These are phyloP conservation scores for Drosophila niveifrons DNA, from an alignment of 2,888 invertebrate genomes.

Conservation along the genomic window DNA sequence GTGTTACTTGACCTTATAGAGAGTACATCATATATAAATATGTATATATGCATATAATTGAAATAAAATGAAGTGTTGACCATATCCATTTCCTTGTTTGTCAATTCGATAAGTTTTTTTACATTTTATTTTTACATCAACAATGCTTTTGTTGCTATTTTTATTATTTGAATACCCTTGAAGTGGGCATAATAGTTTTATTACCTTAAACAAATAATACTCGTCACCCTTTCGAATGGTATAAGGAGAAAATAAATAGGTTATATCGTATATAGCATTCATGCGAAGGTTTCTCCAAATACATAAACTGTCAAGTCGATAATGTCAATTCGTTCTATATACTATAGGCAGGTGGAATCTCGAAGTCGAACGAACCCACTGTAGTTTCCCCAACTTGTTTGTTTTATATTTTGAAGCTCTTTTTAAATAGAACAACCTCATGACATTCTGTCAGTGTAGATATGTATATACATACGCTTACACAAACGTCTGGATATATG, in stretches of 20 bases:
- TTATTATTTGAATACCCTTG: neutral
- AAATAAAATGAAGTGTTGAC: neutral
- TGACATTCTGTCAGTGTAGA: conserved; percentile 9
- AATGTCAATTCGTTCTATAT: neutral
- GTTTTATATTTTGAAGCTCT: neutral
- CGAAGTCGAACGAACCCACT: neutral
- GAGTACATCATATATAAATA: conserved; percentile 4
- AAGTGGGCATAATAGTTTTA: conserved; percentile 3
- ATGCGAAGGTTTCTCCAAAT: neutral
- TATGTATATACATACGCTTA: conserved; percentile 19
- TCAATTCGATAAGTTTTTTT: conserved; percentile 7
- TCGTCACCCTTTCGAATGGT: neutral
- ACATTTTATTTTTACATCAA: conserved; percentile 11
- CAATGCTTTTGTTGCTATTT: neutral
- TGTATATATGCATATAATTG: conserved; percentile 11
- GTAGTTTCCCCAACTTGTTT: neutral
- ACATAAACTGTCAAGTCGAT: neutral
- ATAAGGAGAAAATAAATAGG: neutral
- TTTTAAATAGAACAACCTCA: conserved; percentile 2
- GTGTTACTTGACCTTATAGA: conserved; percentile 26
- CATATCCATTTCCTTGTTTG: conserved; percentile 16
- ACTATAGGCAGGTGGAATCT: neutral
- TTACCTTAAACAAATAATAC: conserved; percentile 1
- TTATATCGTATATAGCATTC: neutral
- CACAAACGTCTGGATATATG: conserved; percentile 10